A percentile compares a stretch with the other conserved stretches of the same genome.
phyloP scores from a whole-genome alignment of 2,888 invertebrate species.

The Coecobrya sp. region DNA sequence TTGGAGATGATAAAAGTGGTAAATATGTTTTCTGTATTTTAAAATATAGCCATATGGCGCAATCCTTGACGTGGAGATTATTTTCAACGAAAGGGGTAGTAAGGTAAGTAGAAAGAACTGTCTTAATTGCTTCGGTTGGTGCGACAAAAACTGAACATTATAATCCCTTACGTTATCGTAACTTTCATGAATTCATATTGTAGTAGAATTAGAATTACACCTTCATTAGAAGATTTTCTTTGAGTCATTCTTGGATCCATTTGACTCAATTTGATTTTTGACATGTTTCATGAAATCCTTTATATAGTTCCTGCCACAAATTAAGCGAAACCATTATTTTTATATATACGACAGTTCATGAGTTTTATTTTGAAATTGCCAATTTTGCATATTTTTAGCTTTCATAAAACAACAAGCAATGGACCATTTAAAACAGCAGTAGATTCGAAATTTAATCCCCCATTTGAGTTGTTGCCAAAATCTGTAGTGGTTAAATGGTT shows the following conservation, averaged over 20 bases:
- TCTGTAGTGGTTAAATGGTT: slow-evolving; percentile 6
- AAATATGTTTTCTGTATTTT: slow-evolving; percentile 87
- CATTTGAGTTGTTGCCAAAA: slow-evolving; percentile 38
- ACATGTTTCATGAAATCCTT: background rate
- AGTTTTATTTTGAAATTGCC: background rate
- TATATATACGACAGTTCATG: background rate
- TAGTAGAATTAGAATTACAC: background rate
- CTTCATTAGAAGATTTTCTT: background rate
- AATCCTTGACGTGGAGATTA: slow-evolving; percentile 99
- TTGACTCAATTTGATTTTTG: background rate
- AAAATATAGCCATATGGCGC: slow-evolving; percentile 98
- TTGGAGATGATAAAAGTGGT: too few species aligned
- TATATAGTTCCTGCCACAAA: background rate
- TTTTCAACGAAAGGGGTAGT: slow-evolving; percentile 99
- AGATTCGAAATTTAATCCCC: slow-evolving; percentile 30
- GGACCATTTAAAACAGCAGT: slow-evolving; percentile 16
- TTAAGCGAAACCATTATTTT: background rate
- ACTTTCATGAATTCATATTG: background rate
- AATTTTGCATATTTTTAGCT: slow-evolving; percentile 28
- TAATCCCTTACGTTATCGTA: background rate
- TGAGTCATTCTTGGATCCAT: too few species aligned
- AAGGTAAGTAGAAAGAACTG: slow-evolving; percentile 94
- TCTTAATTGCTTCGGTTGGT: background rate
- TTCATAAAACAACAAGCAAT: slow-evolving; percentile 5
- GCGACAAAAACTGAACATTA: background rate